Evolutionary conservation across 2,888 invertebrate species (phyloP).

Genomic region (Gnatocerus cornutus): DNA sequence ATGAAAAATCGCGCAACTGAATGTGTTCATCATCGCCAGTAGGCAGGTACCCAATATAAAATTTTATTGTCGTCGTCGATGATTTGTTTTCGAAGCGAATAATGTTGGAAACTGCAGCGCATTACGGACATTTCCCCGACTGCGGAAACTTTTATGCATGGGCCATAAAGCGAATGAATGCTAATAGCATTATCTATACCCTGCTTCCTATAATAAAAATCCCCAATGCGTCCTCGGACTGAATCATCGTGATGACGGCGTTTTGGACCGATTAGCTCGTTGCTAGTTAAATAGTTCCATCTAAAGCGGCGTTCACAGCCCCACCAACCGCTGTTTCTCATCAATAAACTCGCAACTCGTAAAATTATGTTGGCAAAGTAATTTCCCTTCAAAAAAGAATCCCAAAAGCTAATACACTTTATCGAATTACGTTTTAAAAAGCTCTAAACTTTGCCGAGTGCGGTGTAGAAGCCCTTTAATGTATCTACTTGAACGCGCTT

Average conservation of each 20-base stretch:
- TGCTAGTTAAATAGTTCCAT: slow-evolving; percentile 3
- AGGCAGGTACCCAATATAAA: slow-evolving; percentile 28
- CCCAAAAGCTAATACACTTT: slow-evolving; percentile 60
- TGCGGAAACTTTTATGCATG: slow-evolving; percentile 74
- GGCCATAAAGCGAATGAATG: slow-evolving; percentile 78
- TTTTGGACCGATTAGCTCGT: slow-evolving; percentile 40
- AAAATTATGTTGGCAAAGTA: slow-evolving; percentile 54
- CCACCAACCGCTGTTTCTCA: too few species aligned
- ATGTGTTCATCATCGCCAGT: slow-evolving; percentile 9
- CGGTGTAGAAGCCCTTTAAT: slow-evolving; percentile 59
- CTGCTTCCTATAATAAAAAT: slow-evolving; percentile 52
- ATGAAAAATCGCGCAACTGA: slow-evolving; percentile 4
- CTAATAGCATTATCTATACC: slow-evolving; percentile 74
- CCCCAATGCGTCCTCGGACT: slow-evolving; percentile 44
- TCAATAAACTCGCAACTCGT: slow-evolving; percentile 46
- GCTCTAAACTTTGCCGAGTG: slow-evolving; percentile 65
- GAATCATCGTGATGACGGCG: slow-evolving; percentile 42
- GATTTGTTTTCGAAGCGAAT: slow-evolving; percentile 57
- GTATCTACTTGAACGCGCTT: slow-evolving; percentile 65
- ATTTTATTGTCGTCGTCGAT: slow-evolving; percentile 49
- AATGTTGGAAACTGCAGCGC: slow-evolving; percentile 52
- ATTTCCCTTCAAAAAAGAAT: slow-evolving; percentile 57
- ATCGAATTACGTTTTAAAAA: slow-evolving; percentile 66
- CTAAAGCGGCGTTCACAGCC: background rate
- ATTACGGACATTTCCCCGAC: slow-evolving; percentile 67